phyloP scores from a whole-genome alignment of 2,888 invertebrate genomes.

The Colletes collaris region DNA sequence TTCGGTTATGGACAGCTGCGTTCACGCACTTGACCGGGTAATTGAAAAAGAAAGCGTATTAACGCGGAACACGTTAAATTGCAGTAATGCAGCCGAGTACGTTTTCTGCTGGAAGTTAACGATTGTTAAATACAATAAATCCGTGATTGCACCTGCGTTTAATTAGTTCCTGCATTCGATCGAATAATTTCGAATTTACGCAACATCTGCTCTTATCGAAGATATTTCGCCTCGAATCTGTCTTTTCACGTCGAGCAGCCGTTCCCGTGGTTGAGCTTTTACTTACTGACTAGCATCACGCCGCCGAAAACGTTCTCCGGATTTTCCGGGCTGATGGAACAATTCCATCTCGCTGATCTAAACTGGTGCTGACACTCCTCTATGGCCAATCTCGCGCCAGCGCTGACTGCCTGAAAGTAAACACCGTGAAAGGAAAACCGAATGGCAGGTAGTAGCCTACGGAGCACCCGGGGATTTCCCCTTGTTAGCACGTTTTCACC shows the following conservation, averaged over 20 bases:
- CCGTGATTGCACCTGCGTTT: no score
- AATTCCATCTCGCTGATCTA: conserved; percentile 94
- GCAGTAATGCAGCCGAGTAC: no score
- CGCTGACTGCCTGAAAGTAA: conserved; percentile 88
- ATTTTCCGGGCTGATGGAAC: conserved; percentile 89
- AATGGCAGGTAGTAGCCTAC: not conserved
- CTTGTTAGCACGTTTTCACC: conserved; percentile 4
- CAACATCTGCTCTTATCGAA: no score
- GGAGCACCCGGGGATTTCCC: not conserved
- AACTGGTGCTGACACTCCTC: conserved; percentile 97
- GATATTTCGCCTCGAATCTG: not conserved
- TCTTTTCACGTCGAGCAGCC: conserved; percentile 1
- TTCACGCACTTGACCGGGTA: no score
- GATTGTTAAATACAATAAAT: no score
- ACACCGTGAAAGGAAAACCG: conserved; percentile 62
- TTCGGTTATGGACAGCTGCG: no score
- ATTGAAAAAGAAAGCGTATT: no score
- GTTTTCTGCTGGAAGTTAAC: no score
- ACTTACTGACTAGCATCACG: conserved; percentile 93
- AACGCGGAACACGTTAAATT: no score
- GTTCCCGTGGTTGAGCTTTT: conserved; percentile 28
- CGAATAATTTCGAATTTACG: no score
- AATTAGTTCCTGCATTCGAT: no score
- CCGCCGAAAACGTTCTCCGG: conserved; percentile 93
- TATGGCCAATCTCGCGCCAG: conserved; percentile 92